phyloP scores from a whole-genome alignment of 1,140 invertebrate genomes.

The Rhyzopertha dominica region DNA sequence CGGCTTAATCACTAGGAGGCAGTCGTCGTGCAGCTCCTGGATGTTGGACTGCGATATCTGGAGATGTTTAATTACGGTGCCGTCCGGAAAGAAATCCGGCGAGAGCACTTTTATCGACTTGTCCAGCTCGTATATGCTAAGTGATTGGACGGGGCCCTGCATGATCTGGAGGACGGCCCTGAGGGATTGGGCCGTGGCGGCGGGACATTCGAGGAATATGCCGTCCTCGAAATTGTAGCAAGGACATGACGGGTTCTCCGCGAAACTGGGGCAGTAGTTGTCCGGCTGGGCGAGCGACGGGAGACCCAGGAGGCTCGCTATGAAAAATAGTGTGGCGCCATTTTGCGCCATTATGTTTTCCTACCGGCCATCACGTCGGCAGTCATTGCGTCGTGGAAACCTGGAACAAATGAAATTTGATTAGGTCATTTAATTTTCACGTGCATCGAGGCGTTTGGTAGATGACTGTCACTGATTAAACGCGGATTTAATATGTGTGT shows the following conservation, averaged over 20 bases:
- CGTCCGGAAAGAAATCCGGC: conserved; percentile 63
- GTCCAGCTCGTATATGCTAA: conserved; percentile 83
- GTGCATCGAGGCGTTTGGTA: too few species aligned
- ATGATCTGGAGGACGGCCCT: conserved; percentile 50
- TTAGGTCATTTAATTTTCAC: too few species aligned
- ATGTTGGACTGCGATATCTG: conserved; percentile 79
- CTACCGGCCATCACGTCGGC: conserved; percentile 1
- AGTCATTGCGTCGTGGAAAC: too few species aligned
- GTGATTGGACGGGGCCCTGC: conserved; percentile 67
- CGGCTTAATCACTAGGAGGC: conserved; percentile 64
- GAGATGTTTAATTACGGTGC: conserved; percentile 69
- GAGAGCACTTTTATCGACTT: conserved; percentile 65
- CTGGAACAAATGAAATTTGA: too few species aligned
- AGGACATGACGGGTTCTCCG: conserved; percentile 72
- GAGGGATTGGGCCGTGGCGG: conserved; percentile 55
- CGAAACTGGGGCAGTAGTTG: conserved; percentile 58
- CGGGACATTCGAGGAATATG: conserved; percentile 83
- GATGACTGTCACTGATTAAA: too few species aligned
- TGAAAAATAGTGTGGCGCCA: conserved; percentile 26
- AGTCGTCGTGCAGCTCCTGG: conserved; percentile 67
- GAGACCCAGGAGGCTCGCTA: conserved; percentile 23
- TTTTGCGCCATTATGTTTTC: conserved; percentile 29
- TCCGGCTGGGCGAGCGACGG: conserved; percentile 20
- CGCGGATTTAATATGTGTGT: too few species aligned
- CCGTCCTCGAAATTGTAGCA: conserved; percentile 90